These are phyloP conservation scores for Sebastes diaconus DNA, from an alignment of 2,797 vertebrate genomes.

Conservation along the genomic window DNA sequence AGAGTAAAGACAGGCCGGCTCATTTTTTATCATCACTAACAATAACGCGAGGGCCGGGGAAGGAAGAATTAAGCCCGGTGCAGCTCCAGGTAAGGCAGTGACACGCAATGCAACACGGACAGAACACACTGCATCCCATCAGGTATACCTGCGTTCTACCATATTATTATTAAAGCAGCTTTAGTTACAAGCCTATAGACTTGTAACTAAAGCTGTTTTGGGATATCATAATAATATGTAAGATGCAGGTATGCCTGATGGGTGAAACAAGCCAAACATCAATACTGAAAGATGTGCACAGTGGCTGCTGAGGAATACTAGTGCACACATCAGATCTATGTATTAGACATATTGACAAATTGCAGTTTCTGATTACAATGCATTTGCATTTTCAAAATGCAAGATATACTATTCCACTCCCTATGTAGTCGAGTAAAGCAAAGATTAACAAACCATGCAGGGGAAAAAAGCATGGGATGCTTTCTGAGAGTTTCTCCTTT, in stretches of 20 bases:
- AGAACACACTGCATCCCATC: constrained; percentile 1
- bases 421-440: background rate
- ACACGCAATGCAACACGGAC: constrained; percentile 18
- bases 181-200: background rate
- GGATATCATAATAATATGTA: constrained; percentile 9
- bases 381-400: constrained; percentile 48
- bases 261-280: constrained; percentile 41
- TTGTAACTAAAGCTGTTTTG: background rate
- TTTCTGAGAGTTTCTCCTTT: constrained; percentile 19
- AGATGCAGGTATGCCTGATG: background rate
- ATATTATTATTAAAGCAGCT: background rate
- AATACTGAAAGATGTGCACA: constrained; percentile 25
- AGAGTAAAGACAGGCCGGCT: constrained; percentile 68
- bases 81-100: constrained; percentile 2
- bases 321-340: constrained; percentile 27
- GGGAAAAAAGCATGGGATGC: background rate
- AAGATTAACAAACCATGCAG: constrained; percentile 7
- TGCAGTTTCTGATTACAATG: constrained; percentile 50
- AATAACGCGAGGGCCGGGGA: constrained; percentile 40
- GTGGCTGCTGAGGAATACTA: background rate
- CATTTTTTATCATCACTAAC: constrained; percentile 74
- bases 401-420: background rate
- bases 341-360: constrained; percentile 42
- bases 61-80: constrained; percentile 45
- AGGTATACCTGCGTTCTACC: background rate